Evolutionary conservation across 2,888 invertebrate genomes (phyloP), one percentile per base, ranked within the genome.

Genomic region (Zelleria hepariella): DNA sequence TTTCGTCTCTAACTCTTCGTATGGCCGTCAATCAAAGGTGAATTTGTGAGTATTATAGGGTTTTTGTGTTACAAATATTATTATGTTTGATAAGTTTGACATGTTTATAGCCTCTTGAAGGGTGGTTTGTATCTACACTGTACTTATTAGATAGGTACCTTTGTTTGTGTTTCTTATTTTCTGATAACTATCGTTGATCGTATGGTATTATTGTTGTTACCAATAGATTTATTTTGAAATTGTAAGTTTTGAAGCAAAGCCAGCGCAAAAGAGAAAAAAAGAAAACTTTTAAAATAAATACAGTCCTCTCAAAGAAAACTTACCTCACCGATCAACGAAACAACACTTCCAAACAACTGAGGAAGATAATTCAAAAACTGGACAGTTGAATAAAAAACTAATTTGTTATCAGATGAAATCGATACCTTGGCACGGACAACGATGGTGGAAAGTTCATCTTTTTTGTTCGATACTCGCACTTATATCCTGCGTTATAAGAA

Each of bases 381-480:
- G 32, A 42, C 32, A 42, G 32, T 42, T 1, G 81, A 80, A 86
- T 83, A 85, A 84, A 75, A 75, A 76, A 78, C 73, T 80, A 86
- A 86, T 86, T 86, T 85, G 85, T 85, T 86, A 86, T 84, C 82
- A 80, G 76, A 42, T 75, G 74, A 79, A 82, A 85, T 82, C 81
- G 82, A 80, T 80, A 68, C 65, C 72, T 15, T 42, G 32, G 15
- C 32, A 32, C 15, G n/a, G n/a, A n/a, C n/a, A n/a, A 32, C 32
- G 15, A 1, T 32, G 32, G 4, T 15, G 32, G 15, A 42, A 42
- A 42, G 15, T 15, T 42, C 32, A 2, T 10, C 32, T n/a, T n/a
- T n/a, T n/a, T n/a, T n/a, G 32, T 15, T 10, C 15, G 32, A 42
- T 4, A 42, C 10, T 42, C 32, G 15, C 10, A 15, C 32, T 42